Percentiles rank a stretch among this genome's conserved stretches.
phyloP scores from a whole-genome alignment of 2,888 invertebrate genomes.

The Didymodactylos carnosus region DNA sequence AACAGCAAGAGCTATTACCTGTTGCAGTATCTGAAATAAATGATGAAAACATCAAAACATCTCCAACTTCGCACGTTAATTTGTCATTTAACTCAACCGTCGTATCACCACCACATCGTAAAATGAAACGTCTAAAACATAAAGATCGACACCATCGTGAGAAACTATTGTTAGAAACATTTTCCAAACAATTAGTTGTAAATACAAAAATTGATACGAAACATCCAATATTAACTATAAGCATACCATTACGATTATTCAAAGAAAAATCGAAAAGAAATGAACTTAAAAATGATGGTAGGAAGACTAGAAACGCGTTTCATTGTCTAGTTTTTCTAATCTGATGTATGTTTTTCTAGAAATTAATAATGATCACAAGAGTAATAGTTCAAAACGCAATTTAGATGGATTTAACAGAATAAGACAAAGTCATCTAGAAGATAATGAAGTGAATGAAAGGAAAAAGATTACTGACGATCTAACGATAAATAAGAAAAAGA shows the following conservation, averaged over 20 bases:
- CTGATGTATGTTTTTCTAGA: not conserved
- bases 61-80: no score
- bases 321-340: not conserved
- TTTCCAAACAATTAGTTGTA: no score
- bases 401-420: not conserved
- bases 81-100: no score
- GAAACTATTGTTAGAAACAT: no score
- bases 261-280: not conserved
- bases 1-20: no score
- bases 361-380: not conserved
- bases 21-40: not conserved
- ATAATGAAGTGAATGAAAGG: no score
- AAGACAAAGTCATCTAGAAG: not conserved
- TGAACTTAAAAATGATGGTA: not conserved
- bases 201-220: not conserved
- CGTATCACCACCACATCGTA: no score
- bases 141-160: not conserved
- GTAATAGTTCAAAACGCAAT: not conserved
- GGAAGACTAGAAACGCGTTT: not conserved
- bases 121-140: not conserved
- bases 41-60: no score
- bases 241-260: not conserved
- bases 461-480: no score
- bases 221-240: not conserved
- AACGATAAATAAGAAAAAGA: no score